Conservation (phyloP, 2,888 invertebrate genomes). For the Drosophila yooni region DNA sequence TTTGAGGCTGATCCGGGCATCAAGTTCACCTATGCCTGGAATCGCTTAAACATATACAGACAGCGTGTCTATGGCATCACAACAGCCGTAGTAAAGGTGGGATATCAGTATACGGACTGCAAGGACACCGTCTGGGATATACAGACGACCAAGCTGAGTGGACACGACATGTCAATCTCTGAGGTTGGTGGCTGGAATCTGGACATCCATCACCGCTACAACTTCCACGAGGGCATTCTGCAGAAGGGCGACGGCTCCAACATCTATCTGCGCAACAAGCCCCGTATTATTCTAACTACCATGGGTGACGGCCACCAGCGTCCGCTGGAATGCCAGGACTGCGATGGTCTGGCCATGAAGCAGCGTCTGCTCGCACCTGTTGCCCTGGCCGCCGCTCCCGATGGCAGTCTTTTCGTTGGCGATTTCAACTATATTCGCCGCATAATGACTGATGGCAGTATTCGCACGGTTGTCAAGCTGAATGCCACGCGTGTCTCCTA, state of each 20-base stretch:
- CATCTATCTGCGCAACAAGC: constrained; percentile 96
- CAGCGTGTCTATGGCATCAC: constrained; percentile 99
- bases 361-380: constrained; percentile 96
- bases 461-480: constrained; percentile 85
- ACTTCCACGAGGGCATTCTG: constrained; percentile 98
- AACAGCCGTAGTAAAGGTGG: constrained; percentile 97
- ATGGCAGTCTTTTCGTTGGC: constrained; percentile 97
- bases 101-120: constrained; percentile 97
- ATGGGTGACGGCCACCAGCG: constrained; percentile 97
- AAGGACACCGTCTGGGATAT: constrained; percentile 97
- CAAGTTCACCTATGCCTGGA: constrained; percentile 99
- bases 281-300: constrained; percentile 94
- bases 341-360: constrained; percentile 91
- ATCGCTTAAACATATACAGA: constrained; percentile 96
- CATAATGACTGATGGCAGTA: constrained; percentile 92
- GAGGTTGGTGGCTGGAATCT: constrained; percentile 99
- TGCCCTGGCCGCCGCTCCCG: constrained; percentile 95
- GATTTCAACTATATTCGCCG: constrained; percentile 97
- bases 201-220: constrained; percentile 98
- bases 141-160: constrained; percentile 96
- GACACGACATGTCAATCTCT: constrained; percentile 98
- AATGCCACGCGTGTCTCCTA: constrained; percentile 97
- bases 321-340: constrained; percentile 92
- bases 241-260: constrained; percentile 99
- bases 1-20: constrained; percentile 99